Base-by-base conservation (phyloP, 2,888 invertebrate genomes). In the Orchesellides sinensis region DNA sequence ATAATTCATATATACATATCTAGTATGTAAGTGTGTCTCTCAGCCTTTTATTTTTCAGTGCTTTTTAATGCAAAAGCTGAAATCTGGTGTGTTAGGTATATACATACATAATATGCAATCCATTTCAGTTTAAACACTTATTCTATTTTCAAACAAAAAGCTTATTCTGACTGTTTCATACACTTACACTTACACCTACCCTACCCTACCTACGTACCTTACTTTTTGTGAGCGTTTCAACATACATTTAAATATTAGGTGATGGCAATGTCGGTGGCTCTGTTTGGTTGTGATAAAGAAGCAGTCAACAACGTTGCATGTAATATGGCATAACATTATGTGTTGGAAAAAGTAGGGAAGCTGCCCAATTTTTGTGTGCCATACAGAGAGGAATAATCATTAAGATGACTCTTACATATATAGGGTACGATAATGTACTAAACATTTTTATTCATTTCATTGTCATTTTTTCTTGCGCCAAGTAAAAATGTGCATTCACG, bases 391-490 rank as follows among this genome's bases (percentile, higher is more conserved):
- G 63, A 63, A 63, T 40, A 19, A 63, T 40, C 40, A 40, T 40
- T 35, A 40, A 8, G 61, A 61, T 61, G 61, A 21, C 8, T 8
- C 40, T 29, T 32, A 14, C 32, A 23, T 40, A 23, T 23, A 12
- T 21, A n/a, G 21, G 35, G 35, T 74, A 52, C 65, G 40, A n/a
- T n/a, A n/a, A n/a, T n/a, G n/a, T n/a, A n/a, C n/a, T n/a, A n/a
- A n/a, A n/a, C n/a, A n/a, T n/a, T n/a, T n/a, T n/a, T n/a, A n/a
- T 74, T 32, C 32, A 49, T 52, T 54, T 19, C 56, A 19, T 5
- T 49, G 59, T 63, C 40, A 40, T 66, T 75, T n/a, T n/a, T 75
- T 66, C 75, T 75, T 75, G 77, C 47, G 29, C n/a, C n/a, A n/a
- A n/a, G n/a, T 68, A 68, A 68, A 66, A 27, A 56, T 23, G 32